phyloP scores from a whole-genome alignment of 35 echinoderm and acorn worm species.

The Ptychodera flava region DNA sequence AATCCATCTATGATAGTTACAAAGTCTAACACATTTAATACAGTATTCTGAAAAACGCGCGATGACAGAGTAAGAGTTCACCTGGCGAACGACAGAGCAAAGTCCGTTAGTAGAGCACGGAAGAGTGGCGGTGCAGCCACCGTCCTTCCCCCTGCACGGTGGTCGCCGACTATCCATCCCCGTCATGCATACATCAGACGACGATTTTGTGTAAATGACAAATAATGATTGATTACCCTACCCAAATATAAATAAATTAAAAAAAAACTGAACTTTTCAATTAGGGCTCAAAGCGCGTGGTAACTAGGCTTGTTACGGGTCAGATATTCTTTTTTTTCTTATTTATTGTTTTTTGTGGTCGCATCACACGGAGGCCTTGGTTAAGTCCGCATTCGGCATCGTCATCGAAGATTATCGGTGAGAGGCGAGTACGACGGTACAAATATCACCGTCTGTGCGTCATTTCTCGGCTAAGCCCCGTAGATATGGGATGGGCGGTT shows the following conservation, averaged over 20 bases:
- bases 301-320: background rate
- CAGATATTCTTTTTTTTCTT: background rate
- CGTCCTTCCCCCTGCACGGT: too few species aligned
- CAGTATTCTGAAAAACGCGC: too few species aligned
- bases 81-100: too few species aligned
- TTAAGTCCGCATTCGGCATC: background rate
- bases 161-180: background rate
- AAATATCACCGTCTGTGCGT: background rate
- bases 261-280: constrained; percentile 2
- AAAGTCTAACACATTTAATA: too few species aligned
- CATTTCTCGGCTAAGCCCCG: background rate
- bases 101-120: too few species aligned
- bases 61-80: too few species aligned
- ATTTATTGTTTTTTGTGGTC: too few species aligned
- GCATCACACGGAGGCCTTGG: background rate
- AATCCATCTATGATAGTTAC: too few species aligned
- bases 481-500: background rate
- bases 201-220: background rate
- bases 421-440: background rate
- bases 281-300: background rate
- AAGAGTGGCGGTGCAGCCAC: too few species aligned
- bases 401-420: too few species aligned
- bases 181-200: background rate
- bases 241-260: background rate
- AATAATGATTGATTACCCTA: background rate